These are phyloP conservation scores for Manis crassicaudata DNA, from an alignment of 2,797 vertebrate genomes.

Conservation along the genomic window DNA sequence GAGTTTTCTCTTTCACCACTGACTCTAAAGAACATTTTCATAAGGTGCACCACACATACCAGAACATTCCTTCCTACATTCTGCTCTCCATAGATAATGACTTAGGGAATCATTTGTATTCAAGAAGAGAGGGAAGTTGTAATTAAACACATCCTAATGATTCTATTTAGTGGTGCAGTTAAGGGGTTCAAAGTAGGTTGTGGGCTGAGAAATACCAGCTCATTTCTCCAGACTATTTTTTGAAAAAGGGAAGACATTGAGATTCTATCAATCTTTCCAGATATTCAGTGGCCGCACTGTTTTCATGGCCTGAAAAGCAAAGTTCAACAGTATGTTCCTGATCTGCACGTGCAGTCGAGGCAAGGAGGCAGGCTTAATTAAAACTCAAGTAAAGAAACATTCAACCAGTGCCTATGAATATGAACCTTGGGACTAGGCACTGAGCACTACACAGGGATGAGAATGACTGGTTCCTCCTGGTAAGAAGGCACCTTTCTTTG, in stretches of 20 bases:
- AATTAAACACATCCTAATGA: background rate
- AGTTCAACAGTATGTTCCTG: background rate
- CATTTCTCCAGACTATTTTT: background rate
- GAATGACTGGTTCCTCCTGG: background rate
- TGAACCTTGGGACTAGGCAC: background rate
- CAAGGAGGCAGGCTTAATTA: conserved; percentile 6
- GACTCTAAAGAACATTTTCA: background rate
- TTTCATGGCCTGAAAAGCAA: background rate
- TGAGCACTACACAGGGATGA: background rate
- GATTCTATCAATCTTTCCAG: background rate
- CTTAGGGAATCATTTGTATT: conserved; percentile 3
- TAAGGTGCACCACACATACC: background rate
- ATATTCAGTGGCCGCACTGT: background rate
- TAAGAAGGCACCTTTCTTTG: background rate
- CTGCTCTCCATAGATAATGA: background rate
- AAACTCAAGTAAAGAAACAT: background rate
- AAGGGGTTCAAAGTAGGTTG: background rate
- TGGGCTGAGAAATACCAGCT: background rate
- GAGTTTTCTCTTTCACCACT: background rate
- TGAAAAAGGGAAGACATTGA: background rate
- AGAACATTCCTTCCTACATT: background rate
- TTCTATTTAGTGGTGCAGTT: background rate
- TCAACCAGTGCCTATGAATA: background rate
- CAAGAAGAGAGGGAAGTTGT: background rate
- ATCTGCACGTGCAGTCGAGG: background rate